Base-by-base conservation (phyloP, 23 tunicate species). In the Aplidium turbinatum region DNA sequence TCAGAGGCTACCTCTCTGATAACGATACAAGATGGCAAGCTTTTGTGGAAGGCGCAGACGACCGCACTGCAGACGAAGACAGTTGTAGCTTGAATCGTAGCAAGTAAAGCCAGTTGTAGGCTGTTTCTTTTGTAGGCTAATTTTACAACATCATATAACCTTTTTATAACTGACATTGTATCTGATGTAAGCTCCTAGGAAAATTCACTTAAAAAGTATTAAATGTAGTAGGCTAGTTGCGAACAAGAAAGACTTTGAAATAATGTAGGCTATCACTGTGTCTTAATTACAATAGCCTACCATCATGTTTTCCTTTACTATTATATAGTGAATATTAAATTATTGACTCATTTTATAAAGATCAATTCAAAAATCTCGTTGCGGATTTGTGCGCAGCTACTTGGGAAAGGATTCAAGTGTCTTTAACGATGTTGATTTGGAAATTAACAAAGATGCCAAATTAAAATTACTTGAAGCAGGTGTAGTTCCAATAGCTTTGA, bases 11-110 rank as follows among this genome's bases (percentile, higher is more conserved):
- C 26, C 60, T 81, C 20, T 28, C 79, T 2, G 86, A 81, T 39
- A 72, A 72, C 20, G 86, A 81, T 45, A 62, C 48, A 18, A 54
- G 86, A 33, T 81, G 86, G 86, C 82, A 72, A 11, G 86, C 72
- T 26, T 72, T 81, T 20, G 55, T 70, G 36, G 79, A 70, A 30
- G 58, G 86, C 42, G 78, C 57, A 20, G 86, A 81, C 52, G 80
- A 75, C 38, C 31, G 86, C 2, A 81, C 86, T 3, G 45, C 33
- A 19, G 86, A 81, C 23, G 86, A 81, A 72, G 11, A 50, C 0
- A n/a, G n/a, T n/a, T n/a, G n/a, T n/a, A n/a, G n/a, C n/a, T n/a
- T n/a, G n/a, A n/a, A n/a, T n/a, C n/a, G n/a, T n/a, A n/a, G n/a
- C n/a, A n/a, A n/a, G n/a, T n/a, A n/a, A n/a, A n/a, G n/a, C n/a